phyloP scores from a whole-genome alignment of 2,888 invertebrate species.

The Tachystola acroxantha region DNA sequence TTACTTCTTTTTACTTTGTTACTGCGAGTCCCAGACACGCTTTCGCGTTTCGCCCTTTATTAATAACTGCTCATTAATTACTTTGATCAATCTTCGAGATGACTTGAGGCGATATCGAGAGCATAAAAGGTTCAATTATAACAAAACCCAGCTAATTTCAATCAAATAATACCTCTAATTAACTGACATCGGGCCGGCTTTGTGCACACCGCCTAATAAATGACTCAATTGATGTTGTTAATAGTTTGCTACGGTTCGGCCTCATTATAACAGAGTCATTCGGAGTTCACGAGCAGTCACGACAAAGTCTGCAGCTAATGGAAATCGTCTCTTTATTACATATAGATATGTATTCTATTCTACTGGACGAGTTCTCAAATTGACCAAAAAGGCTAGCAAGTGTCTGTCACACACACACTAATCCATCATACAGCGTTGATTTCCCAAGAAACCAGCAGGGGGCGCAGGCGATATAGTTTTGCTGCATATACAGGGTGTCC shows the following conservation, averaged over 20 bases:
- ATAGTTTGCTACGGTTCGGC: constrained; percentile 49
- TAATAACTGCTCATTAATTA: constrained; percentile 50
- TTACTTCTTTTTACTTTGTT: constrained; percentile 4
- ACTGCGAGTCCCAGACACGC: background rate
- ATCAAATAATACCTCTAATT: constrained; percentile 75
- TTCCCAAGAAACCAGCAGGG: too few relatives aligned
- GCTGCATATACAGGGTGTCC: too few relatives aligned
- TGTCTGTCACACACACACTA: too few relatives aligned
- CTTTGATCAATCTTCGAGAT: constrained; percentile 48
- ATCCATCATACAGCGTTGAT: too few relatives aligned
- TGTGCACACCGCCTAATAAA: constrained; percentile 66
- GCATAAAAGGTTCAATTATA: constrained; percentile 67
- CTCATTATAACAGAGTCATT: constrained; percentile 42
- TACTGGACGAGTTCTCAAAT: too few relatives aligned
- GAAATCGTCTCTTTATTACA: too few relatives aligned
- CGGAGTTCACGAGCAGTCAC: constrained; percentile 41
- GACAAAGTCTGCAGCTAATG: constrained; percentile 25
- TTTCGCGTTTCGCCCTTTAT: constrained; percentile 17
- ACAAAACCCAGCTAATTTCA: constrained; percentile 70
- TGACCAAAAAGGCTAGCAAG: too few relatives aligned
- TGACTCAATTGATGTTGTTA: constrained; percentile 71
- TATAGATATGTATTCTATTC: too few relatives aligned
- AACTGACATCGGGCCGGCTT: constrained; percentile 64
- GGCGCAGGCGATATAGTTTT: too few relatives aligned
- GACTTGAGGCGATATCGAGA: constrained; percentile 45